Evolutionary conservation across 1,140 invertebrate genomes (phyloP), one percentile per base, ranked within the genome.

Genomic region (Aphaenogaster floridana): DNA sequence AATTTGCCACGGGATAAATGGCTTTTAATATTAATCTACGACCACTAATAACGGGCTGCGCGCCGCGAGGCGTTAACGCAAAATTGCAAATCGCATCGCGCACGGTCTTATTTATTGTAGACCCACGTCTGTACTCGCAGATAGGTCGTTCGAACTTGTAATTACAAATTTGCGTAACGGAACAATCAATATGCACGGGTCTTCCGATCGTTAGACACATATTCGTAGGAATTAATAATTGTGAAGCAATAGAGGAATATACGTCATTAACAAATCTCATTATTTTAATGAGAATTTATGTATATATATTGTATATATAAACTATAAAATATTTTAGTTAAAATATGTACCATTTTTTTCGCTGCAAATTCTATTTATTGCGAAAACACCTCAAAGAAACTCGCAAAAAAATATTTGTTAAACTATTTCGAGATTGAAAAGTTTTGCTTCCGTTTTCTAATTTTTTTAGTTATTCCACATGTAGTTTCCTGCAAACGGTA

Each of bases 1-100:
- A 81, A 81, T 81, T 71, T 57, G 63, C 63, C 34, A 57, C 66
- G 36, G 48, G 36, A 81, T 71, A 71, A 81, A 59, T 71, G 79
- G 66, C 36, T 71, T 81, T 81, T 81, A 81, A 81, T 81, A 81
- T 81, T 71, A 81, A 81, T 81, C 64, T 81, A 71, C 17, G 79
- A 71, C 39, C 39, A 21, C 66, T 81, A 81, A 81, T 81, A 68
- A 81, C 39, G 39, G 79, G 21, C 50, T 45, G 21, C 39, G 39
- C 36, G 21, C n/a, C 13, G 39, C 6, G 15, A 80, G n/a, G 64
- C 48, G 48, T 21, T 69, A 54, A 69, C 48, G 34, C 28, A 45
- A 81, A 81, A 71, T 71, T 69, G 64, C 64, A 54, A 81, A 81
- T 42, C 36, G 9, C 64, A 42, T 17, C 39, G 36, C 21, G 36